Percentiles rank a stretch among this genome's conserved stretches.
phyloP scores from a whole-genome alignment of 2,797 vertebrate genomes.

The Mareca strepera region DNA sequence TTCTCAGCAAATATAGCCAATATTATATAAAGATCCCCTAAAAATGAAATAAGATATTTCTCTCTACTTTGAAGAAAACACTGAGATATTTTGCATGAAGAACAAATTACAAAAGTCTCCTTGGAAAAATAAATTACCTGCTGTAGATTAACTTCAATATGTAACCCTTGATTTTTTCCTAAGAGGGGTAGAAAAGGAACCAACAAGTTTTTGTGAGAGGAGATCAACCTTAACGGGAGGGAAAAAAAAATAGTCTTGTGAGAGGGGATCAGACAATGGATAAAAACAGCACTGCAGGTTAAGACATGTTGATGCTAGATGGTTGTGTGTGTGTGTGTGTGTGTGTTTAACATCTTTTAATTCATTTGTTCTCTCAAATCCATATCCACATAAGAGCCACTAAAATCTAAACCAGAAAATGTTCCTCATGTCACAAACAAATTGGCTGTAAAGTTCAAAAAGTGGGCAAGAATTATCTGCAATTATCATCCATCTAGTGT shows the following conservation, averaged over 20 bases:
- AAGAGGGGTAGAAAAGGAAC: neutral
- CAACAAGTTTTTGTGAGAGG: neutral
- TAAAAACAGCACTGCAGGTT: neutral
- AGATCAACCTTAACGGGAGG: neutral
- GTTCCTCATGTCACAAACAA: constrained; percentile 17
- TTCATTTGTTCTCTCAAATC: constrained; percentile 16
- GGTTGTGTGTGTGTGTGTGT: accelerated
- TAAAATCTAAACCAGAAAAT: constrained; percentile 52
- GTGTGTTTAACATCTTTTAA: neutral
- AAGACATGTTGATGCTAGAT: neutral
- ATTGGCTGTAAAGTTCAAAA: constrained; percentile 39
- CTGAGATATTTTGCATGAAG: neutral
- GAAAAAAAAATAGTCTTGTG: neutral
- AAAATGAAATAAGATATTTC: neutral
- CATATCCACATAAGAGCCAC: neutral
- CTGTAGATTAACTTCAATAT: constrained; percentile 3
- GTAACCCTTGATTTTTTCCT: constrained; percentile 15
- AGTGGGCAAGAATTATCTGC: constrained; percentile 23
- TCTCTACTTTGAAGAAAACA: neutral
- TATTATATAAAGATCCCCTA: neutral
- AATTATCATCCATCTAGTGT: constrained; percentile 37
- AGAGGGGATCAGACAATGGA: neutral
- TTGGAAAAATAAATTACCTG: neutral
- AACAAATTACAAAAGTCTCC: neutral
- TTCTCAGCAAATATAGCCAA: neutral